phyloP scores from a whole-genome alignment of 2,888 invertebrate species.

The Callimorpha dominula region DNA sequence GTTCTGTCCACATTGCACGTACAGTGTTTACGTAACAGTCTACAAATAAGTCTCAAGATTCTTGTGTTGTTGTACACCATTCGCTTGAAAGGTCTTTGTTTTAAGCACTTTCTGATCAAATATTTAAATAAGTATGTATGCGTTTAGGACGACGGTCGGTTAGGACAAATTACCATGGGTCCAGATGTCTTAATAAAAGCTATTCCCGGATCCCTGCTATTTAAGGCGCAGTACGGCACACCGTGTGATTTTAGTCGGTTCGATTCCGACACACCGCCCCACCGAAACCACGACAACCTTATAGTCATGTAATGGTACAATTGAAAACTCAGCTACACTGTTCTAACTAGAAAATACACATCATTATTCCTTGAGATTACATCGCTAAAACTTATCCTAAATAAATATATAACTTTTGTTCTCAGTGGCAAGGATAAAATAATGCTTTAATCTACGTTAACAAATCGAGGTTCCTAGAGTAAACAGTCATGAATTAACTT shows the following conservation, averaged over 20 bases:
- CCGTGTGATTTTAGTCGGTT: too few species aligned
- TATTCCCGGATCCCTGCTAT: too few species aligned
- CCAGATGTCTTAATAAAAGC: too few species aligned
- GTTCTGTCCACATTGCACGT: neutral
- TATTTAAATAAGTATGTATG: too few species aligned
- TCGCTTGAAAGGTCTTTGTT: neutral
- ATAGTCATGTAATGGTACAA: too few species aligned
- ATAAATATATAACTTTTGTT: constrained; percentile 22
- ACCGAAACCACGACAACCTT: too few species aligned
- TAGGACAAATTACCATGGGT: too few species aligned
- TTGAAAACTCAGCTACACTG: too few species aligned
- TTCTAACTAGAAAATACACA: neutral
- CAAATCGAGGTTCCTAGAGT: constrained; percentile 5
- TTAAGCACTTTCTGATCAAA: neutral
- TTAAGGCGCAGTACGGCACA: too few species aligned
- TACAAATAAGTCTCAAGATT: constrained; percentile 9
- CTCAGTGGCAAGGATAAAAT: constrained; percentile 13
- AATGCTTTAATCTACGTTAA: constrained; percentile 24
- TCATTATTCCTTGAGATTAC: neutral
- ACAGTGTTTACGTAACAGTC: neutral
- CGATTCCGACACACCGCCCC: too few species aligned
- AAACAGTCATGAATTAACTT: neutral
- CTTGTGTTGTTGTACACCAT: neutral
- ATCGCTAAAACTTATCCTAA: constrained; percentile 19
- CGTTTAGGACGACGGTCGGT: too few species aligned